Evolutionary conservation across 92 coral and sea anemone species (phyloP).

Genomic region (Epizoanthus fatuus): DNA sequence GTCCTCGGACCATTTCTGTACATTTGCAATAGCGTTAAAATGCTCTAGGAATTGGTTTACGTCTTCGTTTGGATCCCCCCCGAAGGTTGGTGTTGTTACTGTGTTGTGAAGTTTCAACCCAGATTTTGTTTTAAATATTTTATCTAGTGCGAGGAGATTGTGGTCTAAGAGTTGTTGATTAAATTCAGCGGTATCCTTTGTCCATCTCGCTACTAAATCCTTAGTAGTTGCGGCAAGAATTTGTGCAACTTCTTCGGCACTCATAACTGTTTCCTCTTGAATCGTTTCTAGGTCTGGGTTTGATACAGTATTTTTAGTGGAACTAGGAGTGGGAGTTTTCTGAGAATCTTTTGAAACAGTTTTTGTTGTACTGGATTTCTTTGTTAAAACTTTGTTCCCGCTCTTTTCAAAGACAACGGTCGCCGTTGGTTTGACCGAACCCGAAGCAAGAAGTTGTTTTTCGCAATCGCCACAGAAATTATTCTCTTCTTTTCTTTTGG

Average conservation of each 20-base stretch:
- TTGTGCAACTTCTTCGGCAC: conserved; percentile 9
- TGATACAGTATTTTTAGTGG: too few species aligned
- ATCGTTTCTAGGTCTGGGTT: neutral
- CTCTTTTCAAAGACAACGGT: too few species aligned
- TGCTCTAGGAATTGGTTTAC: conserved; percentile 15
- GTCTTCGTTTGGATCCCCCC: conserved; percentile 12
- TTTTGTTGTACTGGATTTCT: too few species aligned
- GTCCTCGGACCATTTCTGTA: neutral
- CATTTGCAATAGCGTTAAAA: neutral
- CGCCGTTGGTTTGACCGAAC: neutral
- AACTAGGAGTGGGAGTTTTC: too few species aligned
- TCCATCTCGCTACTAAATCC: neutral
- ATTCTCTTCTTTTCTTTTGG: neutral
- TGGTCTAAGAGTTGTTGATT: conserved; percentile 7
- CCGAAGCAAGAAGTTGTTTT: neutral
- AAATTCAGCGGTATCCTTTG: conserved; percentile 1
- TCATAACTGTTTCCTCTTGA: neutral
- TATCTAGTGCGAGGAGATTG: conserved; percentile 4
- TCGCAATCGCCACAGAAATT: neutral
- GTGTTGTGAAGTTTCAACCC: conserved; percentile 16
- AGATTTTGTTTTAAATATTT: conserved; percentile 7
- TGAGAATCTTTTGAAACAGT: too few species aligned
- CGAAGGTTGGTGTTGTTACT: conserved; percentile 20
- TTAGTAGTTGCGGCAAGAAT: neutral
- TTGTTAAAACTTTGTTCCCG: too few species aligned